Evolutionary conservation across 2,113 vertebrate genomes (phyloP), one percentile per base, ranked within the genome.

Genomic region (Perognathus longimembris): DNA sequence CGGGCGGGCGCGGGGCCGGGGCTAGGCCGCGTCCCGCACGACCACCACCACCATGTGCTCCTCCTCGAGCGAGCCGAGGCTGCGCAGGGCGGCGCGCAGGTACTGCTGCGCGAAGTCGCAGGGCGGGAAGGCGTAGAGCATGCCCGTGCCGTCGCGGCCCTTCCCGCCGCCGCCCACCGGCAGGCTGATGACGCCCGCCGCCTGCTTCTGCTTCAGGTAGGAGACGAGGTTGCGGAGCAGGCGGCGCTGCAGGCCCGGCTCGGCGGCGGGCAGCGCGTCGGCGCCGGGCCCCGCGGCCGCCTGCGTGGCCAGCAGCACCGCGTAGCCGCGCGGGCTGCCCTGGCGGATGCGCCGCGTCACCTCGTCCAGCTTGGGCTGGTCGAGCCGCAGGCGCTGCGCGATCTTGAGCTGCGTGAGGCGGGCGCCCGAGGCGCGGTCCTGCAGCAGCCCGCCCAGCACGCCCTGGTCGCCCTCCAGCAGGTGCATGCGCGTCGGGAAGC

Each of bases 121-220:
- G 3, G 99, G 99, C 0, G 99, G 99, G 97, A 99, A 99, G 74
- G 99, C 99, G 2, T 99, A 99, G 71, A 99, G 98, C 99, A 99
- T 99, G 89, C 99, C 99, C 0, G 99, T 99, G 81, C 97, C 95
- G 88, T 99, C 98, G 32, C 98, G 98, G 95, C 99, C 99, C 95
- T 99, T 99, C n/a, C n/a, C n/a, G 0, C 98, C 98, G 38, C 98
- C 99, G 28, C 99, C 99, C 95, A 99, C 98, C 0, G 99, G 99
- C 93, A 99, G 98, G 96, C 99, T 99, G 94, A 99, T 99, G 18
- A 99, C 99, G 6, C 99, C 99, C 1, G 99, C 99, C 0, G 99
- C 99, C 98, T 99, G 99, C 96, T 99, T 99, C 98, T 99, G 99
- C 96, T 99, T 99, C 98, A 99, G 98, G 98, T 99, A 99, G 73